A percentile compares a stretch with the other conserved stretches of the same genome.
phyloP scores from a whole-genome alignment of 2,113 vertebrate species.

The Myotis brandtii region DNA sequence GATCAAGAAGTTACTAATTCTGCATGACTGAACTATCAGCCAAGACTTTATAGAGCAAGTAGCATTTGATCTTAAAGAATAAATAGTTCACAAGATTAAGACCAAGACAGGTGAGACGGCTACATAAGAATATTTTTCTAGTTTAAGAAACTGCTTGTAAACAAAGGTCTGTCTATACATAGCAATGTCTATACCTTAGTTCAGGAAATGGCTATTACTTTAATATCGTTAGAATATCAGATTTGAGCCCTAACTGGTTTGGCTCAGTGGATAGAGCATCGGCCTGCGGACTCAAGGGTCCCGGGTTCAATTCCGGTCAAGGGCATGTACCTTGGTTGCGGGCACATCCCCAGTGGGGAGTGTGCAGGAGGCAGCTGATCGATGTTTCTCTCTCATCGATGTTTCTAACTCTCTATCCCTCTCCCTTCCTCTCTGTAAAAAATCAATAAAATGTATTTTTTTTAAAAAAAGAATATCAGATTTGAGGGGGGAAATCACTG shows the following conservation, averaged over 20 bases:
- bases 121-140: slow-evolving; percentile 37
- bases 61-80: slow-evolving; percentile 36
- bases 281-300: too few species aligned
- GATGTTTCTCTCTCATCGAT: too few species aligned
- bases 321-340: too few species aligned
- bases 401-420: too few species aligned
- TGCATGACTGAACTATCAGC: neutral
- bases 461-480: neutral
- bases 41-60: slow-evolving; percentile 13
- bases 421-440: too few species aligned
- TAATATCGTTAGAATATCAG: slow-evolving; percentile 28
- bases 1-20: slow-evolving; percentile 55
- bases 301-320: too few species aligned
- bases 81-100: slow-evolving; percentile 43
- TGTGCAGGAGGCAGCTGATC: too few species aligned
- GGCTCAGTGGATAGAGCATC: too few species aligned
- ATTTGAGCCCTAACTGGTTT: neutral
- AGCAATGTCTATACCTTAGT: slow-evolving; percentile 26
- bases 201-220: slow-evolving; percentile 12
- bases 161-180: neutral
- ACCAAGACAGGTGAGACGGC: neutral
- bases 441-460: too few species aligned
- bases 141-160: slow-evolving; percentile 32
- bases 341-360: too few species aligned
- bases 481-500: neutral